Evolutionary conservation across 2,888 invertebrate genomes (phyloP), one percentile per base, ranked within the genome.

Genomic region (Cynaeus angustus): DNA sequence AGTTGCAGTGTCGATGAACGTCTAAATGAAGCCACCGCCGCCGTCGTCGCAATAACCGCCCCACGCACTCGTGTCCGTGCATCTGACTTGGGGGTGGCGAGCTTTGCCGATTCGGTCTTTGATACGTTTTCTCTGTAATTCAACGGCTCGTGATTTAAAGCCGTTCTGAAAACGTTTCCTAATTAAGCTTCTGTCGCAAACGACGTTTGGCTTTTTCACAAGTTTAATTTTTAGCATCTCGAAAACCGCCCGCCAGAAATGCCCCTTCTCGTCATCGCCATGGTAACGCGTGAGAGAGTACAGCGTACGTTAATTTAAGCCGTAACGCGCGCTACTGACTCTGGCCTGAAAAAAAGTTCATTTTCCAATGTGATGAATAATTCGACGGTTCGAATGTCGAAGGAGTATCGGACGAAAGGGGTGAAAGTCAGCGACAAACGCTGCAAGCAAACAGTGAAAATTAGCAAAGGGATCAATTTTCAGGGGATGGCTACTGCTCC

Each of bases 141-240:
- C 83, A 78, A 80, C 80, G 78, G 75, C 80, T 77, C 80, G 80
- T 84, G 83, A 84, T 84, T 84, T 83, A 82, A 81, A 83, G 82
- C 82, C 80, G 81, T 81, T 81, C 82, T 79, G 80, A 82, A 84
- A 85, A 84, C 84, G 84, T 83, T 85, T 85, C 83, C 85, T 86
- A 86, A 86, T 86, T 86, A 86, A 86, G 84, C 85, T 82, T 83
- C 85, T 85, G 85, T 85, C 85, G 85, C 84, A 83, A 84, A 84
- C 82, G 85, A 82, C 84, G 85, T 84, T 84, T 83, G 80, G 82
- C 83, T 83, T 84, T 85, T 84, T 84, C 81, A 80, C 81, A 83
- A 83, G 80, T 84, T 84, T 83, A 84, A 85, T 85, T 85, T 81
- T 82, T 83, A 80, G 81, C 82, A 77, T 81, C 81, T 81, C 81